These are phyloP conservation scores for Melitaea cinxia DNA, from an alignment of 1,140 invertebrate species.

Conservation along the genomic window DNA sequence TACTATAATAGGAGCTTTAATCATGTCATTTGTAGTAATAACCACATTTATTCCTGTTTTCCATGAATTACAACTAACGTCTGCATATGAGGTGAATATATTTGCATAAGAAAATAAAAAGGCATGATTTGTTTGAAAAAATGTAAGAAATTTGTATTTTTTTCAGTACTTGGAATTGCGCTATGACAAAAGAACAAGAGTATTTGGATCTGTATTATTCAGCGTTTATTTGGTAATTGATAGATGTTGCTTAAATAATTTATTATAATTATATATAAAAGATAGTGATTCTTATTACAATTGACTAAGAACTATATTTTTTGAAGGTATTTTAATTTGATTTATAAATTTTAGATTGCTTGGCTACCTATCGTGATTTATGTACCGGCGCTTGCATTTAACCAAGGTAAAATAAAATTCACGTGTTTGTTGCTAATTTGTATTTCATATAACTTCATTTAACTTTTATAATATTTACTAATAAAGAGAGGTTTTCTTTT, in stretches of 20 bases:
- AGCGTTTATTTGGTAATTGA: constrained; percentile 86
- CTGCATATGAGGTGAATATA: constrained; percentile 89
- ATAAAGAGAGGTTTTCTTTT: background rate
- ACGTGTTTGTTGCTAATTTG: too few species aligned
- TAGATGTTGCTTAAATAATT: constrained; percentile 12
- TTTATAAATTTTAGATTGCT: constrained; percentile 87
- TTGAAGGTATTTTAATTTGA: too few species aligned
- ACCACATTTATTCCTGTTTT: constrained; percentile 91
- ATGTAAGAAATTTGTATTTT: constrained; percentile 19
- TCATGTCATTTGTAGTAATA: constrained; percentile 85
- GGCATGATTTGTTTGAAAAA: background rate
- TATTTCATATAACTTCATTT: too few species aligned
- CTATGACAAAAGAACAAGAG: constrained; percentile 86
- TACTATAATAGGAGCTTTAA: constrained; percentile 83
- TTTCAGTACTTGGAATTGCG: constrained; percentile 90
- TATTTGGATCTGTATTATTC: constrained; percentile 89
- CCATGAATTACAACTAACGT: constrained; percentile 90
- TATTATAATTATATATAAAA: constrained; percentile 10
- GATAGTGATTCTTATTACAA: too few species aligned
- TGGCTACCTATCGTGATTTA: constrained; percentile 96
- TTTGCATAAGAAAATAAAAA: constrained; percentile 5
- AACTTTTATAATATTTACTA: constrained; percentile 53
- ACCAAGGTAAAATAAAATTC: constrained; percentile 83
- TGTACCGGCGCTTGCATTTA: constrained; percentile 94
- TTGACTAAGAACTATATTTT: too few species aligned